phyloP scores from a whole-genome alignment of 1,140 invertebrate genomes.

The Dendrolimus kikuchii region DNA sequence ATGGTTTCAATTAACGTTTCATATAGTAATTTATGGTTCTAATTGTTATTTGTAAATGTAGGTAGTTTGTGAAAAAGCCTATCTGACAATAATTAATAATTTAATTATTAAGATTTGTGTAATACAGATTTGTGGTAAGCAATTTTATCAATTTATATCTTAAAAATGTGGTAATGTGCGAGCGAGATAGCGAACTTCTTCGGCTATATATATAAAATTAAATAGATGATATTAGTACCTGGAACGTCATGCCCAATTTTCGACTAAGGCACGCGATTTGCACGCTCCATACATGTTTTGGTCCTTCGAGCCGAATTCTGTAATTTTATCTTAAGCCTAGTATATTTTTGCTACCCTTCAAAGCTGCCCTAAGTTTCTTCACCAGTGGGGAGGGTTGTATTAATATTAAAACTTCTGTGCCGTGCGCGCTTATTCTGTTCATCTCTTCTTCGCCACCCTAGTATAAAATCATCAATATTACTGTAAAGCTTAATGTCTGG shows the following conservation, averaged over 20 bases:
- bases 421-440: conserved; percentile 36
- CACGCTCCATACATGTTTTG: no score
- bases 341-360: conserved; percentile 43
- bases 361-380: conserved; percentile 47
- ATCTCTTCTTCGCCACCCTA: conserved; percentile 60
- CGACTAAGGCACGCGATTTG: no score
- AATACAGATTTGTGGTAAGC: no score
- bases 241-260: no score
- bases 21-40: background rate
- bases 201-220: no score
- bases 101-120: background rate
- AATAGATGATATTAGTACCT: no score
- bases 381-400: conserved; percentile 52
- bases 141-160: no score
- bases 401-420: conserved; percentile 42
- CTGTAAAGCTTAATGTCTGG: background rate
- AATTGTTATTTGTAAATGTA: background rate
- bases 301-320: background rate
- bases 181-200: no score
- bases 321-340: conserved; percentile 29
- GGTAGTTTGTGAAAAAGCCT: background rate
- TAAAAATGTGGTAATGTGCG: no score
- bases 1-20: background rate
- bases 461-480: conserved; percentile 1
- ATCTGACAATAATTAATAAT: background rate